Evolutionary conservation across 2,113 vertebrate genomes (phyloP).

Genomic region (Protobothrops flavoviridis): DNA sequence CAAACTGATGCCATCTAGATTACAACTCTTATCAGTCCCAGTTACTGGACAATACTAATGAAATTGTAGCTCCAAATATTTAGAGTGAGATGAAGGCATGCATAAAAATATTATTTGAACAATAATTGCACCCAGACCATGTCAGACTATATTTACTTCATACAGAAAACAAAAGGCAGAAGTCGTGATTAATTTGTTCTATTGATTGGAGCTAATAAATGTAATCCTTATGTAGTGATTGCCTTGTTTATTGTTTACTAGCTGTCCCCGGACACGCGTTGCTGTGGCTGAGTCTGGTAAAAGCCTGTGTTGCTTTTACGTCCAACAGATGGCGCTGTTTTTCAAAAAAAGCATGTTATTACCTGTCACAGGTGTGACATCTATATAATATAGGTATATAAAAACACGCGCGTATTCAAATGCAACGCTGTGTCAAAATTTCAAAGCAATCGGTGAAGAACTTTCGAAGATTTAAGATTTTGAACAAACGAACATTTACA

Average conservation of each 20-base stretch:
- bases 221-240: neutral
- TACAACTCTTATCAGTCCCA: neutral
- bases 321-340: too few relatives aligned
- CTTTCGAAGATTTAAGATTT: too few relatives aligned
- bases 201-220: neutral
- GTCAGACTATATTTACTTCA: neutral
- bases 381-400: too few relatives aligned
- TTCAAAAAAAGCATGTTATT: too few relatives aligned
- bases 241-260: neutral
- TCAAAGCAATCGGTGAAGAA: too few relatives aligned
- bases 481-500: too few relatives aligned
- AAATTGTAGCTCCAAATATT: neutral
- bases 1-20: neutral
- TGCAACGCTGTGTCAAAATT: too few relatives aligned
- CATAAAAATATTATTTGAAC: neutral
- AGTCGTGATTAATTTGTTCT: neutral
- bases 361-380: too few relatives aligned
- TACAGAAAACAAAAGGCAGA: neutral
- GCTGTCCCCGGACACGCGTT: too few relatives aligned
- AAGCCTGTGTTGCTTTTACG: too few relatives aligned
- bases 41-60: neutral
- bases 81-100: neutral
- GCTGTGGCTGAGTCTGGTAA: too few relatives aligned
- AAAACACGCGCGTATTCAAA: too few relatives aligned
- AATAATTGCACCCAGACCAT: neutral